Evolutionary conservation across 2,888 invertebrate genomes (phyloP).

Genomic region (Neoitamus cyanurus): DNA sequence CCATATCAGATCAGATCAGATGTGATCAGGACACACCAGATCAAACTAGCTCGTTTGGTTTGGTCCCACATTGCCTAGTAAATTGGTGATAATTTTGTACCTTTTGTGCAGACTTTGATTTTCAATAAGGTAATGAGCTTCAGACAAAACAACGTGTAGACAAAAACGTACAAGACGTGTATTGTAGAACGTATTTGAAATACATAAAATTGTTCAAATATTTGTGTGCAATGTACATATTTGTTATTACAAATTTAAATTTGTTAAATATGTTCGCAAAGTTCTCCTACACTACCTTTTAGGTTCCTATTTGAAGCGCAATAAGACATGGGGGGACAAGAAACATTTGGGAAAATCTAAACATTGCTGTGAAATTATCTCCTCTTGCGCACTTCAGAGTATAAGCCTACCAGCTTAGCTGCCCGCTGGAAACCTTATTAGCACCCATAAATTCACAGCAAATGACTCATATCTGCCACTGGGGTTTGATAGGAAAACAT

Average conservation of each 20-base stretch:
- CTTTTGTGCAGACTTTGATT: neutral
- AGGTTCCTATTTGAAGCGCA: neutral
- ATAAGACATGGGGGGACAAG: neutral
- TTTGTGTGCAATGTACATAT: no score
- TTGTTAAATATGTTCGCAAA: no score
- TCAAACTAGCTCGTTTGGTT: neutral
- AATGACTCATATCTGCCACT: neutral
- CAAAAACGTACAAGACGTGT: no score
- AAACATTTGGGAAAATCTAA: neutral
- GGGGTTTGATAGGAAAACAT: neutral
- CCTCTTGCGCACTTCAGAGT: neutral
- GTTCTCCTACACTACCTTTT: no score
- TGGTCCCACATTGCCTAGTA: neutral
- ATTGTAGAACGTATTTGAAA: no score
- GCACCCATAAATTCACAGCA: neutral
- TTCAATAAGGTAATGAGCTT: neutral
- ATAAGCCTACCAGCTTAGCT: neutral
- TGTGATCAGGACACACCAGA: neutral
- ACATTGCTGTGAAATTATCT: neutral
- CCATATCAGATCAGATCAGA: neutral
- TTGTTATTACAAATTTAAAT: no score
- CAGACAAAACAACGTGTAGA: neutral
- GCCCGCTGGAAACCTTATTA: neutral
- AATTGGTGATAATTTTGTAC: neutral
- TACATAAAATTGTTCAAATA: no score